Percentiles rank a stretch among this genome's conserved stretches.
These are phyloP conservation scores for Parauchenoglanis punctatus DNA, from an alignment of 2,797 vertebrate species.

Conservation along the genomic window DNA sequence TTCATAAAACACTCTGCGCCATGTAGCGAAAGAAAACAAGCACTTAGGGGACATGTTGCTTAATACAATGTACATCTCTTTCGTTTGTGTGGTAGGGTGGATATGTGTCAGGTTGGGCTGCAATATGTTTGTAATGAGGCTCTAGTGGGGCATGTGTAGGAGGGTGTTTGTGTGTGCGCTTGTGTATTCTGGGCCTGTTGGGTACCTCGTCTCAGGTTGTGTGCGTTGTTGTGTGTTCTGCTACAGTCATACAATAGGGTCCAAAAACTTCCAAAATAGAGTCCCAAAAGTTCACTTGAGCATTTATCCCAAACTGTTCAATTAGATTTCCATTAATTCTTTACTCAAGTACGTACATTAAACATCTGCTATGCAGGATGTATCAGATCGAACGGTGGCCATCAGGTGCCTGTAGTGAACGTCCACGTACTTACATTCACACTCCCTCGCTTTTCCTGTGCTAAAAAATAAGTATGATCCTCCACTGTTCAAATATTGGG, in stretches of 20 bases:
- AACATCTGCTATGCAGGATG: no score
- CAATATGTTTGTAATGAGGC: conserved; percentile 17
- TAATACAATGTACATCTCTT: conserved; percentile 20
- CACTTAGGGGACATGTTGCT: conserved; percentile 22
- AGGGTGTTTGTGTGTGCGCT: conserved; percentile 4
- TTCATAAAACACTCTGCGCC: conserved; percentile 44
- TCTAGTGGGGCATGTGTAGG: conserved; percentile 8
- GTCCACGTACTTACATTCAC: no score
- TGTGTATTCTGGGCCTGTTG: background rate
- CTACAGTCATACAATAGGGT: background rate
- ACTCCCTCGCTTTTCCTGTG: no score
- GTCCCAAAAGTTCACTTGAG: background rate
- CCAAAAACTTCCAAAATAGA: background rate
- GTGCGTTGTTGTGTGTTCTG: background rate
- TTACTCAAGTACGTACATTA: background rate
- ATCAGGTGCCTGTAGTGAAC: no score
- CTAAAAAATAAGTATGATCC: no score
- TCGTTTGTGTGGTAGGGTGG: background rate
- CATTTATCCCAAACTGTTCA: background rate
- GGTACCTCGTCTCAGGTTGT: background rate
- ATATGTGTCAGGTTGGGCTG: background rate
- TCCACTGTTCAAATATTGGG: no score
- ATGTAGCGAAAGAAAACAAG: conserved; percentile 44
- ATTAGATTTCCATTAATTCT: background rate
- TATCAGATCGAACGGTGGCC: no score